A percentile compares a stretch with the other conserved stretches of the same genome.
These are phyloP conservation scores for Pseudoips prasinana DNA, from an alignment of 2,888 invertebrate genomes.

Conservation along the genomic window DNA sequence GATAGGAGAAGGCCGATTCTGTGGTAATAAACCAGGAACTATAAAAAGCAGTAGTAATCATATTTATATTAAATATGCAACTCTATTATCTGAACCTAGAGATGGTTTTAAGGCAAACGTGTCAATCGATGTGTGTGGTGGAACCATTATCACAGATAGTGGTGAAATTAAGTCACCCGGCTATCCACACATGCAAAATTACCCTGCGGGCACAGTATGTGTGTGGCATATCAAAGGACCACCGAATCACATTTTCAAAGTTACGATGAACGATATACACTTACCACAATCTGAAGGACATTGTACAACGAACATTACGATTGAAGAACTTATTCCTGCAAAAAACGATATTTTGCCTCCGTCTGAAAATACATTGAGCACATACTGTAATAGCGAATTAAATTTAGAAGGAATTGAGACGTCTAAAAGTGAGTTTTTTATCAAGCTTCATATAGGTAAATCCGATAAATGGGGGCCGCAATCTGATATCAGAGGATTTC, in stretches of 20 bases:
- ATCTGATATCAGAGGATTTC: constrained; percentile 77
- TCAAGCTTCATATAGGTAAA: constrained; percentile 57
- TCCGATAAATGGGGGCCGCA: constrained; percentile 50
- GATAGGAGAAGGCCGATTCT: constrained; percentile 82
- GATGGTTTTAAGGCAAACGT: constrained; percentile 89
- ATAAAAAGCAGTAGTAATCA: constrained; percentile 84
- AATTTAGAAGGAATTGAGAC: constrained; percentile 44
- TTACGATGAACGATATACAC: constrained; percentile 48
- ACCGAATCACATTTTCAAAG: constrained; percentile 40
- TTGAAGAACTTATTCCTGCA: constrained; percentile 51
- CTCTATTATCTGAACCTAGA: constrained; percentile 85
- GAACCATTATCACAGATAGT: constrained; percentile 82
- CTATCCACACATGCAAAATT: constrained; percentile 80
- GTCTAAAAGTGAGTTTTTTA: constrained; percentile 51
- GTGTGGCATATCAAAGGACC: constrained; percentile 85
- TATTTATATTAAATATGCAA: constrained; percentile 87
- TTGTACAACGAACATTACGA: constrained; percentile 59
- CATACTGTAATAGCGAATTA: constrained; percentile 44
- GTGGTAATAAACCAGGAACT: constrained; percentile 83
- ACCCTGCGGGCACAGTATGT: constrained; percentile 84
- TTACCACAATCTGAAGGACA: constrained; percentile 49
- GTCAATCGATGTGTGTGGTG: constrained; percentile 83
- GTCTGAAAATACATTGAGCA: constrained; percentile 44
- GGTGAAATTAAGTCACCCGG: constrained; percentile 87
- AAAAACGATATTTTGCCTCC: constrained; percentile 39